A percentile compares a stretch with the other conserved stretches of the same genome.
Evolutionary conservation across 2,797 vertebrate genomes (phyloP).

Genomic region (Capromys pilorides): DNA sequence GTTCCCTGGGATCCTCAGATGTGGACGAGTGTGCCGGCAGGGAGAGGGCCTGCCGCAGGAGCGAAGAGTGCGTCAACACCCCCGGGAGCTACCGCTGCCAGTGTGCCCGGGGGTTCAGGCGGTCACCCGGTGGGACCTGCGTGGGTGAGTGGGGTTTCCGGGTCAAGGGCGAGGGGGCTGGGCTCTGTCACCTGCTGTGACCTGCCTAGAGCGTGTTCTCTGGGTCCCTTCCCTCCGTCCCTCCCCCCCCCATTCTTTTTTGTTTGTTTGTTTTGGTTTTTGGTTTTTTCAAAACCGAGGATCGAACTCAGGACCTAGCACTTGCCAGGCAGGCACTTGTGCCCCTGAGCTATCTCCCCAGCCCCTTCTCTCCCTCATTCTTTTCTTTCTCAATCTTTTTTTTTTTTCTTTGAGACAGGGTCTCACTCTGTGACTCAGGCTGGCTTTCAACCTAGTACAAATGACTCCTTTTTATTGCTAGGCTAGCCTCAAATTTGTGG

Average conservation of each 20-base stretch:
- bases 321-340: no score
- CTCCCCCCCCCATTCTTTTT: fast-evolving
- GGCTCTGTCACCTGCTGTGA: background rate
- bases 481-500: no score
- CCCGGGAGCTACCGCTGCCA: slow-evolving; percentile 95
- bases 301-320: no score
- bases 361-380: no score
- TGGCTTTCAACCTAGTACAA: no score
- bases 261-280: no score
- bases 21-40: slow-evolving; percentile 94
- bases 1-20: slow-evolving; percentile 82
- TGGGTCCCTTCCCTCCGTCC: background rate
- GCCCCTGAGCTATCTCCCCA: no score
- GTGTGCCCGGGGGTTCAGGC: slow-evolving; percentile 93
- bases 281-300: no score
- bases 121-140: slow-evolving; percentile 93
- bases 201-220: background rate
- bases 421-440: no score
- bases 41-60: slow-evolving; percentile 93
- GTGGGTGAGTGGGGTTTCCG: slow-evolving; percentile 88
- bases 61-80: slow-evolving; percentile 95
- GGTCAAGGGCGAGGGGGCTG: background rate
- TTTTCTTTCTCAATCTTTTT: no score
- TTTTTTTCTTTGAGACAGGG: no score
- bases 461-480: no score